Percentiles rank a stretch among this genome's conserved stretches.
phyloP scores from a whole-genome alignment of 1,140 invertebrate genomes.

The Gyrodactylus bullatarudis region DNA sequence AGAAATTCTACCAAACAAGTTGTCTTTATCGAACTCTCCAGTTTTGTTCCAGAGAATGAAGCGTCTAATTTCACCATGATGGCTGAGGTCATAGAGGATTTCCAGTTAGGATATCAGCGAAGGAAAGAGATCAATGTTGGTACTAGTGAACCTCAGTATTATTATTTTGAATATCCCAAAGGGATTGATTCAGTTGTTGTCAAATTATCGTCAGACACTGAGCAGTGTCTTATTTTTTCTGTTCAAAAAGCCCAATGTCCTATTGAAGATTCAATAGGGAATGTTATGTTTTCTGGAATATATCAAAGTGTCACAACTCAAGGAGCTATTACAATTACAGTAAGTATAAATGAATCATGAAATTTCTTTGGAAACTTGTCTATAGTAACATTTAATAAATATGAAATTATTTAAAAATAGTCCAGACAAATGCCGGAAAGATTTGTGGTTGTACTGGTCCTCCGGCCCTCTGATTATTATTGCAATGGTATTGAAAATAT shows the following conservation, averaged over 20 bases:
- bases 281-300: neutral
- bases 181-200: conserved; percentile 29
- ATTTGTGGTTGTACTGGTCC: neutral
- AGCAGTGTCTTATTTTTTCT: conserved; percentile 33
- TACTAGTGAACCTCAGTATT: conserved; percentile 18
- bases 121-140: neutral
- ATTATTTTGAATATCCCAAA: conserved; percentile 22
- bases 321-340: neutral
- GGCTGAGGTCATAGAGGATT: neutral
- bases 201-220: conserved; percentile 29
- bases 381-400: neutral
- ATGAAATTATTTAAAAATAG: neutral
- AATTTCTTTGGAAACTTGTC: neutral
- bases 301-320: neutral
- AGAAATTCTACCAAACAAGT: neutral
- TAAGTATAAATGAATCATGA: neutral
- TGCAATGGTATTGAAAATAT: neutral
- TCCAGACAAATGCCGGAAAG: neutral
- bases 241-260: conserved; percentile 29
- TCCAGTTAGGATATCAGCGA: neutral
- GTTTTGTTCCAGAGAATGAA: neutral
- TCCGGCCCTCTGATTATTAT: neutral
- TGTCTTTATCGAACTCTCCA: neutral
- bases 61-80: neutral
- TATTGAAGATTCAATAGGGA: neutral